Evolutionary conservation across 2,888 invertebrate species (phyloP), one percentile per base, ranked within the genome.

Genomic region (Plemyria rubiginata): DNA sequence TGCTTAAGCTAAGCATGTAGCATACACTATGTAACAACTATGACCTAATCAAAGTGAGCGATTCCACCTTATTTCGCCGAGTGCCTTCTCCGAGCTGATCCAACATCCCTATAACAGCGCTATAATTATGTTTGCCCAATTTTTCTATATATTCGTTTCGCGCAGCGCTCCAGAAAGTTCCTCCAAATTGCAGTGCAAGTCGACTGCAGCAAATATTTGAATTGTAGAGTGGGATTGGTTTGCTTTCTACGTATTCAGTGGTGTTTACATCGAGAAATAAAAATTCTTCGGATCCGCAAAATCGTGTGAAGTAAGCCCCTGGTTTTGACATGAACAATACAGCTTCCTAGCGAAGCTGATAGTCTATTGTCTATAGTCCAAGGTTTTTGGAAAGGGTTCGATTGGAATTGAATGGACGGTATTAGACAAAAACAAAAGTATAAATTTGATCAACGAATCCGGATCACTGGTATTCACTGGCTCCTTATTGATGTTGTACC

Each of bases 181-280:
- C 74, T 75, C 83, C 80, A 84, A 88, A 88, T 87, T 85, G 88
- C 86, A 83, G 74, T 77, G 83, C 84, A 83, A 90, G 86, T 85
- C 84, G 80, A 80, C 78, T 80, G 84, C 79, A 71, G 82, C 85
- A 89, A 92, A 91, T 90, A 90, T 92, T 92, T 91, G 87, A 87
- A 90, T 89, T 88, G 89, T 84, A 84, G 87, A 91, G 87, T 89
- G 87, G 85, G 80, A 92, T 90, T 90, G 91, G 90, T 90, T 90
- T 84, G 85, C 90, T 79, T 85, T 80, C 82, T 79, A 81, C 82
- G 83, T 85, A 85, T 87, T 87, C 87, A 84, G 78, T 74, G 73
- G 75, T 74, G 86, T 89, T 89, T 88, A 87, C 87, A 84, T 75
- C 76, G 71, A 81, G 78, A 82, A 82, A 89, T 87, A 88, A 88